Conservation (phyloP, 2,113 vertebrate species). For the Oryctolagus cuniculus region DNA sequence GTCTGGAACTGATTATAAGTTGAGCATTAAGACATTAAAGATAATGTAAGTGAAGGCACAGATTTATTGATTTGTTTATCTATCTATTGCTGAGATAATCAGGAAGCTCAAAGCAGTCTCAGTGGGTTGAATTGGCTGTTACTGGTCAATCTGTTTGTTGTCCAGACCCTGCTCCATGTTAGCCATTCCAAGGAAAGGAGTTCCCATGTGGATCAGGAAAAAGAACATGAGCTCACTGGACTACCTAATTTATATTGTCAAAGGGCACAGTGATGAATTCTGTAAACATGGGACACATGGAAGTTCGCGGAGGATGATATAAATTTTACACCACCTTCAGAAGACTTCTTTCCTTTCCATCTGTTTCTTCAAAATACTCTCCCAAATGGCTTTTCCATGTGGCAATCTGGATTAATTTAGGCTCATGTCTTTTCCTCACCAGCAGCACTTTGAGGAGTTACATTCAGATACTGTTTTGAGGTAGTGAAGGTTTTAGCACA, state of each 20-base stretch:
- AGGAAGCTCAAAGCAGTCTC: background rate
- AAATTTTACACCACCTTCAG: slow-evolving; percentile 89
- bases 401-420: slow-evolving; percentile 87
- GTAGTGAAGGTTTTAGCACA: slow-evolving; percentile 47
- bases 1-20: background rate
- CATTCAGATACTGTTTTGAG: slow-evolving; percentile 59
- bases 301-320: slow-evolving; percentile 90
- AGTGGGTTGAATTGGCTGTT: slow-evolving; percentile 55
- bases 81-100: slow-evolving; percentile 23
- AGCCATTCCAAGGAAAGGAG: slow-evolving; percentile 83
- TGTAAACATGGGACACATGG: slow-evolving; percentile 88
- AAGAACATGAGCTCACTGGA: slow-evolving; percentile 85
- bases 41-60: background rate
- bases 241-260: slow-evolving; percentile 88
- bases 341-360: slow-evolving; percentile 90
- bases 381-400: slow-evolving; percentile 89
- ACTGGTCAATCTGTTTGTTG: slow-evolving; percentile 28
- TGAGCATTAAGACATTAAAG: background rate
- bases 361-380: slow-evolving; percentile 89
- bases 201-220: slow-evolving; percentile 80
- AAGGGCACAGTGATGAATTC: slow-evolving; percentile 89
- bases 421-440: slow-evolving; percentile 83
- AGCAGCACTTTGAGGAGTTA: slow-evolving; percentile 70
- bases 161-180: slow-evolving; percentile 73
- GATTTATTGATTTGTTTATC: background rate